Conservation (phyloP, 2,113 vertebrate genomes). For the Taxidea taxus region DNA sequence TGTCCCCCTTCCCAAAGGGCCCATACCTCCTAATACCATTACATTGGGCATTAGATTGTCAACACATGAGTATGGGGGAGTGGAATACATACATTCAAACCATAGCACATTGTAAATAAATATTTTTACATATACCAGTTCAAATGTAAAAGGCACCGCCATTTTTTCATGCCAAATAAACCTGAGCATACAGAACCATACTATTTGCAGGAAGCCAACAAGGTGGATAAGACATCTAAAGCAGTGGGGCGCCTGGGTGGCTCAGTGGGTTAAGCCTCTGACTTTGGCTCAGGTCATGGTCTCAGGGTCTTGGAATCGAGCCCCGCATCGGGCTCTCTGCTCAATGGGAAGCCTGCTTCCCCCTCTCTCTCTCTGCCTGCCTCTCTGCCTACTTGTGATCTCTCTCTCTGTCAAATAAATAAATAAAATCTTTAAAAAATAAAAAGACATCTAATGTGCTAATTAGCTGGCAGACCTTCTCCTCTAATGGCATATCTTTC, state of each 20-base stretch:
- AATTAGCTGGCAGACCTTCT: constrained; percentile 26
- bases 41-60: background rate
- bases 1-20: background rate
- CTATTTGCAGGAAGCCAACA: background rate
- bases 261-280: too few species aligned
- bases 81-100: background rate
- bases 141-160: constrained; percentile 13
- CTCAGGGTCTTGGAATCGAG: too few species aligned
- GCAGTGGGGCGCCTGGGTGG: too few species aligned
- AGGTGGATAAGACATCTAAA: background rate
- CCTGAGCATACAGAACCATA: background rate
- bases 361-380: too few species aligned
- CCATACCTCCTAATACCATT: background rate
- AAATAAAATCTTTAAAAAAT: too few species aligned
- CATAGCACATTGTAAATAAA: background rate
- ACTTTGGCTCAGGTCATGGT: too few species aligned
- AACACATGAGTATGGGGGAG: background rate
- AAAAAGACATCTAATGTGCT: background rate
- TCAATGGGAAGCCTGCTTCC: too few species aligned
- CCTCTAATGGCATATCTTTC: background rate
- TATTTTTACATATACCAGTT: constrained; percentile 10
- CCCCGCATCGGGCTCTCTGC: too few species aligned
- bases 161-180: background rate
- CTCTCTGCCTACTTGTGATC: too few species aligned
- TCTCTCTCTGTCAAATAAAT: too few species aligned